Base-by-base conservation (phyloP, 2,888 invertebrate species). In the Thereva nobilitata region DNA sequence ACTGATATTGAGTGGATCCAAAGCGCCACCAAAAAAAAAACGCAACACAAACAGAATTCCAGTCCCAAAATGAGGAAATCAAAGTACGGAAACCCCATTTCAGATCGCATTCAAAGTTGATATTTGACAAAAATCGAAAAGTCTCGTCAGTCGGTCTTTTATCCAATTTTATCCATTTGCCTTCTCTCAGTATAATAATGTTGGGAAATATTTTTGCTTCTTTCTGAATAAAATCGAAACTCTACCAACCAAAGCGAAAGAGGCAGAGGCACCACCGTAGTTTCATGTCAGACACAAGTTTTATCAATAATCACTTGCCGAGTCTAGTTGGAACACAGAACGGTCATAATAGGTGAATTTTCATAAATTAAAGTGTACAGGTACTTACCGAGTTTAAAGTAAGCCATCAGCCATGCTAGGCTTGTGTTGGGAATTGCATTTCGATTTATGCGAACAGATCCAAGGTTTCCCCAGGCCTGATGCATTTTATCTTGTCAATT, bases 401-500 rank as follows among this genome's bases (percentile, higher is more conserved):
- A 41, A 50, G 9, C 61, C 50, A 50, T 50, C 40, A 40, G 40
- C 50, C 23, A 23, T 12, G 34, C 44, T 45, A 45, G 35, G 57
- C 57, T 37, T 44, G n/a, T 9, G 50, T 5, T 6, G 23, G 23
- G 23, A 50, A 34, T 34, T 12, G 35, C 7, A 50, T 6, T n/a
- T n/a, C 9, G 47, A n/a, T 5, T 12, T 12, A 5, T 47, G 47
- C 5, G 47, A 7, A n/a, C 47, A 12, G 47, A 12, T 47, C 8
- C 5, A 12, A n/a, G 12, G 10, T 47, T n/a, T 47, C 41, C 35
- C 53, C 10, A 7, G 42, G 53, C 53, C 64, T 52, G 41, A 52
- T 64, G 52, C 42, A 42, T 64, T 64, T 64, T 64, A 64, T 64
- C 64, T 64, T 53, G 53, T 64, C 64, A 64, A 64, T 64, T 64